phyloP scores from a whole-genome alignment of 2,797 vertebrate species.

The Peromyscus eremicus region DNA sequence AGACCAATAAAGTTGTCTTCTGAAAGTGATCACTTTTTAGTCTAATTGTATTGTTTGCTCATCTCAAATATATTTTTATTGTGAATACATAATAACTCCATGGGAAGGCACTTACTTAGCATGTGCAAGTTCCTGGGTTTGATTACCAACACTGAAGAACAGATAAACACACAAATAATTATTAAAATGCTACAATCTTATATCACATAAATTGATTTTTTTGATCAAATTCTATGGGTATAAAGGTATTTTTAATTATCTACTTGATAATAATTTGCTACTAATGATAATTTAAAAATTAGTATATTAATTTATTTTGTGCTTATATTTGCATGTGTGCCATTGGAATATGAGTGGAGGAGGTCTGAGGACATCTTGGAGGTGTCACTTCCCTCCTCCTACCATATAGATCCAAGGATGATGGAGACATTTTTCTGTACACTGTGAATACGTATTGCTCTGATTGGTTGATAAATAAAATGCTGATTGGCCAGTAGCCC shows the following conservation, averaged over 20 bases:
- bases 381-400: no score
- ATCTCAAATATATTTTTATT: background rate
- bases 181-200: background rate
- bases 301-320: background rate
- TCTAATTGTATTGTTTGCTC: background rate
- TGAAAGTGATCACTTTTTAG: background rate
- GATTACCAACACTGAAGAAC: background rate
- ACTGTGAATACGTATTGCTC: no score
- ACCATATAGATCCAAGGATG: no score
- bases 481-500: no score
- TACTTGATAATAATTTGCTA: background rate
- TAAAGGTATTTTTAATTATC: conserved; percentile 32
- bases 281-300: background rate
- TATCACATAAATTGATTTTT: conserved; percentile 31
- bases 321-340: background rate
- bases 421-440: no score
- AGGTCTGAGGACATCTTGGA: background rate
- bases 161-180: background rate
- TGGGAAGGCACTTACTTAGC: background rate
- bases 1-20: background rate
- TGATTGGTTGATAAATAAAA: no score
- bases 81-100: background rate
- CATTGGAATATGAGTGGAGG: background rate
- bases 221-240: background rate
- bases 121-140: background rate